These are phyloP conservation scores for Gadopsis marmoratus DNA, from an alignment of 2,797 vertebrate genomes.

Conservation along the genomic window DNA sequence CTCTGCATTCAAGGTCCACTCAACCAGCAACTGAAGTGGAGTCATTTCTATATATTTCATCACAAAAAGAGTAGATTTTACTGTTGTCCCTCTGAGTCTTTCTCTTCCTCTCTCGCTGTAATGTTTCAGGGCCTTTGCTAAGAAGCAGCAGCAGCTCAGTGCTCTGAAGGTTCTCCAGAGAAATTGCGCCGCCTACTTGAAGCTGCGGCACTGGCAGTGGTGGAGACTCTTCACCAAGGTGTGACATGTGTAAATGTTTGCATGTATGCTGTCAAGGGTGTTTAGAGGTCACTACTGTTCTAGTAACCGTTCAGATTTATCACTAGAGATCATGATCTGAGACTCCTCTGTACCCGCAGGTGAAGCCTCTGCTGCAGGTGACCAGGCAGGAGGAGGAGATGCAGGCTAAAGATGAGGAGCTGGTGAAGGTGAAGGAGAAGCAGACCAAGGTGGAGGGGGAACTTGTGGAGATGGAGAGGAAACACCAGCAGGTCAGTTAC, in stretches of 20 bases:
- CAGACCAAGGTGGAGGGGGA: constrained; percentile 96
- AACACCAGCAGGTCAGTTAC: constrained; percentile 93
- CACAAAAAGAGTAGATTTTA: constrained; percentile 39
- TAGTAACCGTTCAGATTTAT: neutral
- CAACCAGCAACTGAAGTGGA: neutral
- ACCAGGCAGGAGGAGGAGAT: constrained; percentile 98
- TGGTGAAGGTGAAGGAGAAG: constrained; percentile 97
- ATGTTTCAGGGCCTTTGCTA: constrained; percentile 91
- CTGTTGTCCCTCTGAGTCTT: neutral
- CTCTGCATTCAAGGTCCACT: neutral
- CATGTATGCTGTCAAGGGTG: too few relatives aligned
- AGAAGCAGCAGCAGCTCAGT: constrained; percentile 98
- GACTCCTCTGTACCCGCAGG: constrained; percentile 79
- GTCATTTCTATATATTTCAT: neutral
- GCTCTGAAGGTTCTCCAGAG: constrained; percentile 97
- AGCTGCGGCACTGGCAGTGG: constrained; percentile 99
- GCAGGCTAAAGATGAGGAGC: constrained; percentile 97
- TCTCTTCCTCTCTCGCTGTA: constrained; percentile 6
- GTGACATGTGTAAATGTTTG: constrained; percentile 4
- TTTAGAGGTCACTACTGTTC: neutral
- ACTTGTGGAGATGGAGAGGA: constrained; percentile 96
- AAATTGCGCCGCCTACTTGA: constrained; percentile 96
- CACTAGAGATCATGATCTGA: neutral
- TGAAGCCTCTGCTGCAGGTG: constrained; percentile 98
- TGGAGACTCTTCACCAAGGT: constrained; percentile 99